These are phyloP conservation scores for Volucella inflata DNA, from an alignment of 2,888 invertebrate genomes.

Conservation along the genomic window DNA sequence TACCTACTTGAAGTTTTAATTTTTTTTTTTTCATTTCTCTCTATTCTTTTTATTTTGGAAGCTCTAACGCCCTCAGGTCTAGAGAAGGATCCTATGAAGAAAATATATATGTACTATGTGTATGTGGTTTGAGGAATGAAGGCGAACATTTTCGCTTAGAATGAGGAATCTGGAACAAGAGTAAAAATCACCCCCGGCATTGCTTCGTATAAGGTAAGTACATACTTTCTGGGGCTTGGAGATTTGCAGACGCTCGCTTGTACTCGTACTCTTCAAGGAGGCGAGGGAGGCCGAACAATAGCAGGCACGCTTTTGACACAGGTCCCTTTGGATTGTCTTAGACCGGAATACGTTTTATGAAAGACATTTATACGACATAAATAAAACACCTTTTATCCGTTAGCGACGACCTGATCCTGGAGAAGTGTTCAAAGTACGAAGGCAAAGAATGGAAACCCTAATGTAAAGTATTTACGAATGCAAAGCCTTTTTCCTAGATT, in stretches of 20 bases:
- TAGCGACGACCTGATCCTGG: neutral
- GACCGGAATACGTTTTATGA: conserved; percentile 14
- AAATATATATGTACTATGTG: neutral
- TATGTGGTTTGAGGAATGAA: conserved; percentile 2
- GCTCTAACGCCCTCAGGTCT: conserved; percentile 20
- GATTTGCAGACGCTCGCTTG: neutral
- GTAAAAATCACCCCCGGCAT: conserved; percentile 21
- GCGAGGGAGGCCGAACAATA: conserved; percentile 5
- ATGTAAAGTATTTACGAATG: conserved; percentile 24
- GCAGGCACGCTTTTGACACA: conserved; percentile 10
- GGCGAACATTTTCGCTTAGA: neutral
- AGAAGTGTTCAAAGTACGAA: conserved; percentile 17
- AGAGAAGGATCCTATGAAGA: neutral
- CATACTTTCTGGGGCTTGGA: conserved; percentile 3
- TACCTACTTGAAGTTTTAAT: neutral
- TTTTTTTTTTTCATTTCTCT: neutral
- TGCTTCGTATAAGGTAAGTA: conserved; percentile 2
- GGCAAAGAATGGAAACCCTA: conserved; percentile 8
- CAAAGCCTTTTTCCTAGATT: neutral
- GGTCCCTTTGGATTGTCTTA: conserved; percentile 27
- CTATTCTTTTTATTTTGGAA: neutral
- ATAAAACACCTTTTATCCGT: conserved; percentile 44
- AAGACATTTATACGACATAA: conserved; percentile 44
- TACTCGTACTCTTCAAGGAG: neutral
- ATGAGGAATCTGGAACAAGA: conserved; percentile 13